Conservation (phyloP, 2,888 invertebrate species). For the Chloroclystis v-ata region DNA sequence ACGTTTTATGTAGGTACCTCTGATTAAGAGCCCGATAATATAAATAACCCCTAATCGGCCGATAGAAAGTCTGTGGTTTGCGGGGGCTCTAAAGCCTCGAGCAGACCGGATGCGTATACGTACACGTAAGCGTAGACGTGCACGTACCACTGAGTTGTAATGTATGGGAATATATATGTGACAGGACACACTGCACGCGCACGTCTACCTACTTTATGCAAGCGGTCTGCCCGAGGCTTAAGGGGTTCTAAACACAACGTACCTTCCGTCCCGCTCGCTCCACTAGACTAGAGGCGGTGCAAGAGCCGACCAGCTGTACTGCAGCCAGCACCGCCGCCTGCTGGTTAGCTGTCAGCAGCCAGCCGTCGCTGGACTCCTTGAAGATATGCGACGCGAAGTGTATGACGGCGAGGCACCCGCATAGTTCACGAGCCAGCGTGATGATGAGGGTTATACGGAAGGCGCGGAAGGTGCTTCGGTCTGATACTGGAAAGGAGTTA, state of each 20-base stretch:
- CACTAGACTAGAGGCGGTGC: slow-evolving; percentile 61
- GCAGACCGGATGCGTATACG: too few relatives aligned
- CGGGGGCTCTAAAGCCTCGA: too few relatives aligned
- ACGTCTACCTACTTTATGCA: too few relatives aligned
- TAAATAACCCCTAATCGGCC: too few relatives aligned
- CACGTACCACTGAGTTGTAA: too few relatives aligned
- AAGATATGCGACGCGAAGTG: slow-evolving; percentile 73
- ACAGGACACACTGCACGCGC: too few relatives aligned
- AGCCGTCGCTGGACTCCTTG: slow-evolving; percentile 49
- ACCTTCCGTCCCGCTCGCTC: slow-evolving; percentile 69
- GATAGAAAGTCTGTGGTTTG: too few relatives aligned
- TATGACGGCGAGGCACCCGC: slow-evolving; percentile 67
- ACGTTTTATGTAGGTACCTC: too few relatives aligned
- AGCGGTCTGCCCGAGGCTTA: too few relatives aligned
- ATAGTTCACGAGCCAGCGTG: slow-evolving; percentile 63
- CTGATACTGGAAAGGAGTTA: slow-evolving; percentile 44
- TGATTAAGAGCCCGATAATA: too few relatives aligned
- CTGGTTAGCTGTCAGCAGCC: slow-evolving; percentile 60
- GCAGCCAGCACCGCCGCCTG: slow-evolving; percentile 60
- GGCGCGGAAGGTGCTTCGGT: slow-evolving; percentile 64
- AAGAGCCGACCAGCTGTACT: slow-evolving; percentile 63
- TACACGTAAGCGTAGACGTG: too few relatives aligned
- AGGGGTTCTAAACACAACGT: background rate
- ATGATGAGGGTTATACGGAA: slow-evolving; percentile 75
- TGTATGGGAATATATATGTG: too few relatives aligned